Evolutionary conservation across 2,113 vertebrate species (phyloP).

Genomic region (Damaliscus lunatus): DNA sequence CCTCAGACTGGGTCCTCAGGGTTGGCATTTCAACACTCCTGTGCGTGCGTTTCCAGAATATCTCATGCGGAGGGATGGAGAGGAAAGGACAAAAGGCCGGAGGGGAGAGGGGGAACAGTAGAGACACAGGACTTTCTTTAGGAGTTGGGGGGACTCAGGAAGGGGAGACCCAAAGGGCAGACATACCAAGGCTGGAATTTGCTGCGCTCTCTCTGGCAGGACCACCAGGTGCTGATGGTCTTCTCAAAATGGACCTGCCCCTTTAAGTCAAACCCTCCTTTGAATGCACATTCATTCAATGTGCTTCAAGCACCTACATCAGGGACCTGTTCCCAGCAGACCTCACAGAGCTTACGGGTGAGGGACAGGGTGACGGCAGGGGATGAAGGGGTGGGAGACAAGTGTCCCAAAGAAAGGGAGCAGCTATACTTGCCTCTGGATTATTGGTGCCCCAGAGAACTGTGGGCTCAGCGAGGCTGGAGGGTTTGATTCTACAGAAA

Average conservation of each 20-base stretch:
- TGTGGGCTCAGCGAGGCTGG: neutral
- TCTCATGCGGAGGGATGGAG: neutral
- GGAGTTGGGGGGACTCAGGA: neutral
- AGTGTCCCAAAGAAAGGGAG: neutral
- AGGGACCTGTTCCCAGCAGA: neutral
- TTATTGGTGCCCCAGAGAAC: neutral
- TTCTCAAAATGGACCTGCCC: neutral
- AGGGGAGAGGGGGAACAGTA: neutral
- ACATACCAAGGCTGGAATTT: neutral
- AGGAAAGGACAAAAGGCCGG: neutral
- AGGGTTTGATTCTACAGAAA: neutral
- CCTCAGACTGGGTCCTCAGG: neutral
- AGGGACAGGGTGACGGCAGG: neutral
- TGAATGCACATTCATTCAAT: neutral
- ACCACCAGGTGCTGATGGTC: neutral
- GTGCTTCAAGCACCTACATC: neutral
- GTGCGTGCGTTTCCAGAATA: neutral
- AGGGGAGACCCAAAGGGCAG: neutral
- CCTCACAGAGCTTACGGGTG: neutral
- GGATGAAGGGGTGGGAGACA: neutral
- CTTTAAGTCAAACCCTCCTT: neutral
- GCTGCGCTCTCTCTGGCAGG: neutral
- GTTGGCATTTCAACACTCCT: neutral
- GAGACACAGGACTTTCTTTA: neutral
- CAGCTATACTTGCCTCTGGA: neutral